phyloP scores from a whole-genome alignment of 2,888 invertebrate species.

The Xestia xanthographa region DNA sequence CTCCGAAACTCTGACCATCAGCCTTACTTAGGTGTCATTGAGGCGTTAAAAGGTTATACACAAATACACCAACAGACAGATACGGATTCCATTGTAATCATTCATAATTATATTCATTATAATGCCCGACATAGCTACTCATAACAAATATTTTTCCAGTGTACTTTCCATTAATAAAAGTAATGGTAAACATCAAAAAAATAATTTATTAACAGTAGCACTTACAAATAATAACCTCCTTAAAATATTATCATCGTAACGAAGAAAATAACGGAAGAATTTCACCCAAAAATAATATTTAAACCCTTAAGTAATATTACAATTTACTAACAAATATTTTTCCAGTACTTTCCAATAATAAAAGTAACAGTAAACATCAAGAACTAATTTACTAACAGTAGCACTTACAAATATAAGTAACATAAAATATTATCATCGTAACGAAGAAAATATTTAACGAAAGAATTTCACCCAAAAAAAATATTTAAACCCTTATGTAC shows the following conservation, averaged over 20 bases:
- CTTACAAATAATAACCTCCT: slow-evolving; percentile 1
- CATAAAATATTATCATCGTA: background rate
- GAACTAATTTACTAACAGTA: slow-evolving; percentile 14
- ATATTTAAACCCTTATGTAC: background rate
- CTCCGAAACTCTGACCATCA: no score
- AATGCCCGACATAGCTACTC: background rate
- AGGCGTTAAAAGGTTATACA: no score
- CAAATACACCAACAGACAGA: background rate
- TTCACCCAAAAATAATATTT: background rate
- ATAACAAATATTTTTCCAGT: background rate
- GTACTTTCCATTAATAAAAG: background rate
- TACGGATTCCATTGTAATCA: background rate
- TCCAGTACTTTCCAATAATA: background rate
- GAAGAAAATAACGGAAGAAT: background rate
- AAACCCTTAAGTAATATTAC: background rate
- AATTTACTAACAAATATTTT: slow-evolving; percentile 21
- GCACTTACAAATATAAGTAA: slow-evolving; percentile 4
- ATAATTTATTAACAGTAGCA: slow-evolving; percentile 11
- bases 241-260: background rate
- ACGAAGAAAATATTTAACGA: background rate
- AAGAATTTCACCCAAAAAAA: background rate
- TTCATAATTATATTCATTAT: background rate
- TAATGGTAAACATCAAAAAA: slow-evolving; percentile 8
- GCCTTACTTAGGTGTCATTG: background rate
- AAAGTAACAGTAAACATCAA: background rate